phyloP scores from a whole-genome alignment of 35 echinoderm and acorn worm species.

The Lytechinus pictus region DNA sequence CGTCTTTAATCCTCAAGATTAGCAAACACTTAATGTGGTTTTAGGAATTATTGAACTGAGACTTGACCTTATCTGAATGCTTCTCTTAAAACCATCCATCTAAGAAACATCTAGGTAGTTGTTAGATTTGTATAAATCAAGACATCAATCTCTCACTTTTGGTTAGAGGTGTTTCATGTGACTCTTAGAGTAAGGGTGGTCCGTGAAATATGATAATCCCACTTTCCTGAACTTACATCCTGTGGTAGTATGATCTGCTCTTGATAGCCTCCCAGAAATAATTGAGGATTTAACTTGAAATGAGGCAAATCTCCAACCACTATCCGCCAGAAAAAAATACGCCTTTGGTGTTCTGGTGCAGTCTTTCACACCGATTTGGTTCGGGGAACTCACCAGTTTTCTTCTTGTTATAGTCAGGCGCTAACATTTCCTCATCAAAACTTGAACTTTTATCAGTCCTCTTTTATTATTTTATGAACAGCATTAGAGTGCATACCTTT shows the following conservation, averaged over 20 bases:
- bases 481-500: background rate
- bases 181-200: background rate
- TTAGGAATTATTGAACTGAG: background rate
- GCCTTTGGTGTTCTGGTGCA: background rate
- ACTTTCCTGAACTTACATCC: background rate
- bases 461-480: background rate
- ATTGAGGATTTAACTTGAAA: conserved; percentile 6
- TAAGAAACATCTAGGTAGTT: background rate
- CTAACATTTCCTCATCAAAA: background rate
- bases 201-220: conserved; percentile 11
- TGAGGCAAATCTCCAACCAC: conserved; percentile 7
- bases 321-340: background rate
- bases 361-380: background rate
- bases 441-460: background rate
- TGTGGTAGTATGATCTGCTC: background rate
- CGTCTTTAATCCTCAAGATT: background rate
- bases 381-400: background rate
- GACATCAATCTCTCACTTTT: background rate
- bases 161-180: background rate
- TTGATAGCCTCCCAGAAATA: background rate
- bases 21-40: background rate
- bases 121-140: background rate
- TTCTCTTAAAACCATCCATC: background rate
- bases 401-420: background rate
- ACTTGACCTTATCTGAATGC: background rate